Evolutionary conservation across 2,113 vertebrate species (phyloP), one percentile per base, ranked within the genome.

Genomic region (Dolichotis patagonum): DNA sequence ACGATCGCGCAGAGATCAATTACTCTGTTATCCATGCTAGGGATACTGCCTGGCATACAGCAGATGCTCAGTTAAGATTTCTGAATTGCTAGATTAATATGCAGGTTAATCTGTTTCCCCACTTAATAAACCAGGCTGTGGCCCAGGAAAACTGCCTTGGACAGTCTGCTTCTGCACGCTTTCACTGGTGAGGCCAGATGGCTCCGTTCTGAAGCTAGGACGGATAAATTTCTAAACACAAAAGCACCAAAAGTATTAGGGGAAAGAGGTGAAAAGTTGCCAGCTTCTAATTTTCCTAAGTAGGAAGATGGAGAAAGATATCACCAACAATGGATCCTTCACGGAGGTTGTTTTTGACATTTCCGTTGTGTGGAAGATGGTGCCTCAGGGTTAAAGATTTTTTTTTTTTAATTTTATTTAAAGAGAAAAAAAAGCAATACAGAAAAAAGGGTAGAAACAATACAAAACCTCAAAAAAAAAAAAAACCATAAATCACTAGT

Each of bases 71-170:
- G 54, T 56, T 35, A 67, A 41, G 94, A 69, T 38, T 84, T 86
- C 67, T 89, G 67, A 80, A 69, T 54, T 54, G 43, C 22, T 94
- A 58, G 17, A 83, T 91, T 85, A 86, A 82, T 77, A 86, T 71
- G 28, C 24, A 82, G 43, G 26, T 85, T 73, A 56, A 87, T 90
- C 60, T 35, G 20, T 65, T 75, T 65, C 4, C 26, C 16, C 62
- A 26, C 20, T 86, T 89, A 52, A 26, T 58, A 88, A 91, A 93
- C 2, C 58, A 91, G 52, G 60, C 81, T 41, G 24, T 12, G 54
- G 5, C 73, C 35, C 24, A 91, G 78, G 78, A 96, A 91, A 88
- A 52, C 13, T 56, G 92, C 30, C 85, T 87, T 20, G 67, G 62
- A 67, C 65, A 65, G 20, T 26, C 58, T 86, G 65, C 26, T 17